Conservation (phyloP, 2,888 invertebrate species). For the Beris chalybata region DNA sequence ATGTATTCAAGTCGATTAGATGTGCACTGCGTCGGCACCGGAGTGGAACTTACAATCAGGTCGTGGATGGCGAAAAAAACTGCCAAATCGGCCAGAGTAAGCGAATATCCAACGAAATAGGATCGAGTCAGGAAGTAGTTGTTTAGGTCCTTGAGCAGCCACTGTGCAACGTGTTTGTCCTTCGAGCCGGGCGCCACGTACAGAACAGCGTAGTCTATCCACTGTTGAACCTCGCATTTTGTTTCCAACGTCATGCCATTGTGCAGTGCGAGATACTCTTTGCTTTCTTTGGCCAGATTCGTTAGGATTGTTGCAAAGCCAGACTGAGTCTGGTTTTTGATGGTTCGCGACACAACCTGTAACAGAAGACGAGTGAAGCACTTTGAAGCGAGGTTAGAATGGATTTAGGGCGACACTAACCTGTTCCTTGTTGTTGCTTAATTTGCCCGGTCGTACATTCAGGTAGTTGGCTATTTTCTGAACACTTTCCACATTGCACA, state of each 20-base stretch:
- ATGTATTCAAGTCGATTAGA: conserved; percentile 37
- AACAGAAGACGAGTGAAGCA: conserved; percentile 5
- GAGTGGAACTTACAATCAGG: conserved; percentile 63
- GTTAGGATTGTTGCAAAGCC: conserved; percentile 61
- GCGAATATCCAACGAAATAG: conserved; percentile 61
- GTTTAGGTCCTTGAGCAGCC: conserved; percentile 59
- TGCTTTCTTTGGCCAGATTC: conserved; percentile 56
- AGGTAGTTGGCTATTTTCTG: conserved; percentile 61
- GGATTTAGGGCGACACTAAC: conserved; percentile 40
- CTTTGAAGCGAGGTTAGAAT: background rate
- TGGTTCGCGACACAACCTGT: conserved; percentile 59
- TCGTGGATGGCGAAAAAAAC: conserved; percentile 69
- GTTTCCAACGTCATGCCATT: conserved; percentile 44
- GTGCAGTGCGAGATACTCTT: conserved; percentile 49
- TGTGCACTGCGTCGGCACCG: background rate
- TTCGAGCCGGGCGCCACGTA: conserved; percentile 52
- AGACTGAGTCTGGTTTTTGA: conserved; percentile 57
- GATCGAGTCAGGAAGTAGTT: conserved; percentile 58
- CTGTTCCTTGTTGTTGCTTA: conserved; percentile 61
- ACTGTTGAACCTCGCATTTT: conserved; percentile 61
- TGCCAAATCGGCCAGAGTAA: conserved; percentile 70
- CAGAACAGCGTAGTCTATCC: conserved; percentile 66
- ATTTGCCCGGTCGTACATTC: conserved; percentile 58
- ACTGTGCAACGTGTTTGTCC: conserved; percentile 46
- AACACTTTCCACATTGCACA: conserved; percentile 54